Conservation (phyloP, 2,797 vertebrate genomes). For the Clamator glandarius region DNA sequence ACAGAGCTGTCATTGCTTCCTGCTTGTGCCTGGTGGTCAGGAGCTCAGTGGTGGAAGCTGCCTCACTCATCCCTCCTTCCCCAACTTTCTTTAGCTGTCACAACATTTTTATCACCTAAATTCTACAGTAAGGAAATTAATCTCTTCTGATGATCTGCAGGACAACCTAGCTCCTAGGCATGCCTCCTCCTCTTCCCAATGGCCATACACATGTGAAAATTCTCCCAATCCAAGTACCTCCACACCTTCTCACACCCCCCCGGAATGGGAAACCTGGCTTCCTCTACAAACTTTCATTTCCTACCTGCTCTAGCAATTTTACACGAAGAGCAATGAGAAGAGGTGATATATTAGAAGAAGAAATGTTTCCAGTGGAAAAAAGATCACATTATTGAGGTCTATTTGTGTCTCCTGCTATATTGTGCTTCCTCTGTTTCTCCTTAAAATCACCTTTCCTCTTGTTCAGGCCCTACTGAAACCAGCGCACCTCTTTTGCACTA, state of each 20-base stretch:
- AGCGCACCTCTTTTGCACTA: background rate
- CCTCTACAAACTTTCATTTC: background rate
- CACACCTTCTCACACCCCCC: accelerated
- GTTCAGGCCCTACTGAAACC: background rate
- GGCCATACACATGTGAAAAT: background rate
- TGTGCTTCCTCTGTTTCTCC: background rate
- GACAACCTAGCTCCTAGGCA: background rate
- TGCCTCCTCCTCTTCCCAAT: background rate
- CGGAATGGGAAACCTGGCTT: background rate
- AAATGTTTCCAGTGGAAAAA: background rate
- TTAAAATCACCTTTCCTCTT: background rate
- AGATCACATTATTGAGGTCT: background rate
- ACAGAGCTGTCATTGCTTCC: background rate
- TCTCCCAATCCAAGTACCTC: background rate
- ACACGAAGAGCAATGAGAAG: background rate
- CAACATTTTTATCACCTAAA: background rate
- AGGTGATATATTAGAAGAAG: background rate
- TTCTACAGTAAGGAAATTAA: background rate
- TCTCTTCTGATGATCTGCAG: background rate
- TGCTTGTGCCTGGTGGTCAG: background rate
- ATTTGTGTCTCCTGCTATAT: background rate
- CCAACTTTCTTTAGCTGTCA: background rate
- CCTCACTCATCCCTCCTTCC: background rate
- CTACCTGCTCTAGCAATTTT: background rate
- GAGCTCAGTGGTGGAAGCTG: background rate